Conservation (phyloP, 2,888 invertebrate species). For the Apeira syringaria region DNA sequence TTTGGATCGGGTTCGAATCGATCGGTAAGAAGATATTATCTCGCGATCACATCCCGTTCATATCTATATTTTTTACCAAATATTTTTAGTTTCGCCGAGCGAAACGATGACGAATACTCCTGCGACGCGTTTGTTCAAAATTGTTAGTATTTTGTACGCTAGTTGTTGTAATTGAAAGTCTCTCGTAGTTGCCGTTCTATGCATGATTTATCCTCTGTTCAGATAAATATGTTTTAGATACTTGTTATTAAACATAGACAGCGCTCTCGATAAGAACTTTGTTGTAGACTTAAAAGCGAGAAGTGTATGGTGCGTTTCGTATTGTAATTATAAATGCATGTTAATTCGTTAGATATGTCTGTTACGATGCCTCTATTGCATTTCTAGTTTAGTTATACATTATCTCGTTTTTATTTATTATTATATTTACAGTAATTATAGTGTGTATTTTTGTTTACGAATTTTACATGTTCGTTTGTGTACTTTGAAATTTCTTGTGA, state of each 20-base stretch:
- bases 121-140: conserved; percentile 51
- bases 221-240: conserved; percentile 77
- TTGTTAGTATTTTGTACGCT: conserved; percentile 64
- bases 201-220: conserved; percentile 68
- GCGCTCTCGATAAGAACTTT: conserved; percentile 34
- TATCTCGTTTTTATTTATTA: conserved; percentile 77
- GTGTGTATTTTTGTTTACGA: conserved; percentile 75
- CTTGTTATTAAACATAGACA: too few relatives aligned
- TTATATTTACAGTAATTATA: conserved; percentile 67
- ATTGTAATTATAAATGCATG: conserved; percentile 66
- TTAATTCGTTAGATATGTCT: conserved; percentile 63
- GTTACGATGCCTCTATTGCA: conserved; percentile 73
- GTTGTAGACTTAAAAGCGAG: conserved; percentile 42
- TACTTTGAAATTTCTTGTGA: conserved; percentile 79
- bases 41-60: conserved; percentile 55
- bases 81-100: conserved; percentile 41
- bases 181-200: conserved; percentile 56
- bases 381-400: conserved; percentile 79
- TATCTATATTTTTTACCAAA: conserved; percentile 50
- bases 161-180: conserved; percentile 49
- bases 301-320: conserved; percentile 63
- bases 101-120: conserved; percentile 50
- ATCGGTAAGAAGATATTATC: too few relatives aligned
- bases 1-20: too few relatives aligned
- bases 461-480: conserved; percentile 70